Percentiles rank a stretch among this genome's conserved stretches.
Conservation (phyloP, 2,888 invertebrate species). For the Callinectes sapidus region DNA sequence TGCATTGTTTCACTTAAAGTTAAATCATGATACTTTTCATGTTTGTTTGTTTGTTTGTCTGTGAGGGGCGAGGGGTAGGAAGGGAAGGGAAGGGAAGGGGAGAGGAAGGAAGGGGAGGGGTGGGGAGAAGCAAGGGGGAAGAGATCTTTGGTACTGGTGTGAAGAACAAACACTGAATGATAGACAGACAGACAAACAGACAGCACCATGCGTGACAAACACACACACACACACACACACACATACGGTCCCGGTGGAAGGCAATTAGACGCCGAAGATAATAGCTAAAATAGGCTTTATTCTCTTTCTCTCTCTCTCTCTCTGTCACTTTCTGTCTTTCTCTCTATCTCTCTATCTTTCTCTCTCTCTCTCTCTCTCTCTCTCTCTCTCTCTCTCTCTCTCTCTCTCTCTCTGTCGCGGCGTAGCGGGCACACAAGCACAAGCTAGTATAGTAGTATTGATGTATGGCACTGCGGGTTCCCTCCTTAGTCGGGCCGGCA, state of each 20-base stretch:
- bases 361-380: slow-evolving; percentile 39
- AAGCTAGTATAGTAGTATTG: neutral
- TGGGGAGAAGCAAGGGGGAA: neutral
- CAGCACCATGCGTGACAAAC: neutral
- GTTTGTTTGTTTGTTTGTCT: slow-evolving; percentile 13
- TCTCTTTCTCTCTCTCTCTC: slow-evolving; percentile 10
- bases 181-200: neutral
- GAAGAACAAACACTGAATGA: neutral
- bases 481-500: neutral
- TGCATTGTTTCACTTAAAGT: neutral
- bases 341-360: slow-evolving; percentile 5
- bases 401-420: slow-evolving; percentile 35
- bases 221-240: slow-evolving; percentile 12
- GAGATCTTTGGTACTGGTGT: neutral
- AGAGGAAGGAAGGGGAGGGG: neutral
- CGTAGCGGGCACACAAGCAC: slow-evolving; percentile 31
- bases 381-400: slow-evolving; percentile 31
- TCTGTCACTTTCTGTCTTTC: neutral
- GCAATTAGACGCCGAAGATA: neutral
- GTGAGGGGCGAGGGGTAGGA: neutral
- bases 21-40: neutral
- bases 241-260: slow-evolving; percentile 13
- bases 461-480: slow-evolving; percentile 23
- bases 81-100: neutral
- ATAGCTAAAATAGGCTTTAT: slow-evolving; percentile 50